Conservation (phyloP, 2,113 vertebrate species). For the Trogon melanurus region DNA sequence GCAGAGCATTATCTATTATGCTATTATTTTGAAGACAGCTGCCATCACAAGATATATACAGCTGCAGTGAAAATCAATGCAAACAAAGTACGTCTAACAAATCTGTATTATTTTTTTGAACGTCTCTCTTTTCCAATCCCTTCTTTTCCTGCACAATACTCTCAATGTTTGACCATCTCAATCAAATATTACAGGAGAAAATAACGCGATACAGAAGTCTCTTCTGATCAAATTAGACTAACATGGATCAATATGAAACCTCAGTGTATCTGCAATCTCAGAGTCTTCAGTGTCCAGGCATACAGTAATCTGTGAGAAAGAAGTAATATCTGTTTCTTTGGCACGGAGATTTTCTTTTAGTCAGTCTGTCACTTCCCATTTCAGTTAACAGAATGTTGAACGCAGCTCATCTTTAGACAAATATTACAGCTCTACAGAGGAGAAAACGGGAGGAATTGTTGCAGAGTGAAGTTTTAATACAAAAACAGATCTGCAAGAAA, state of each 20-base stretch:
- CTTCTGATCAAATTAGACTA: conserved; percentile 78
- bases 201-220: conserved; percentile 42
- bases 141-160: neutral
- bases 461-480: conserved; percentile 37
- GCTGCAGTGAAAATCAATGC: neutral
- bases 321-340: conserved; percentile 79
- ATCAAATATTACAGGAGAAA: conserved; percentile 54
- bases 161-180: conserved; percentile 24
- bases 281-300: conserved; percentile 58
- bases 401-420: conserved; percentile 76
- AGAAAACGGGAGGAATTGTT: conserved; percentile 59
- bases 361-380: conserved; percentile 91
- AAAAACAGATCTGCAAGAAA: neutral
- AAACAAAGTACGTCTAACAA: neutral
- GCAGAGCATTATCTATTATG: conserved; percentile 1
- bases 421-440: conserved; percentile 69
- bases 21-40: conserved; percentile 33
- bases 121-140: neutral
- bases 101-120: neutral
- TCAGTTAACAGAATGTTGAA: conserved; percentile 81
- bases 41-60: conserved; percentile 18
- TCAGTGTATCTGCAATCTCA: conserved; percentile 33
- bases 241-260: conserved; percentile 76
- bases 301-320: conserved; percentile 71
- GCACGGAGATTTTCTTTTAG: conserved; percentile 82